Evolutionary conservation across 2,797 vertebrate species (phyloP).

Genomic region (Lutjanus argentimaculatus): DNA sequence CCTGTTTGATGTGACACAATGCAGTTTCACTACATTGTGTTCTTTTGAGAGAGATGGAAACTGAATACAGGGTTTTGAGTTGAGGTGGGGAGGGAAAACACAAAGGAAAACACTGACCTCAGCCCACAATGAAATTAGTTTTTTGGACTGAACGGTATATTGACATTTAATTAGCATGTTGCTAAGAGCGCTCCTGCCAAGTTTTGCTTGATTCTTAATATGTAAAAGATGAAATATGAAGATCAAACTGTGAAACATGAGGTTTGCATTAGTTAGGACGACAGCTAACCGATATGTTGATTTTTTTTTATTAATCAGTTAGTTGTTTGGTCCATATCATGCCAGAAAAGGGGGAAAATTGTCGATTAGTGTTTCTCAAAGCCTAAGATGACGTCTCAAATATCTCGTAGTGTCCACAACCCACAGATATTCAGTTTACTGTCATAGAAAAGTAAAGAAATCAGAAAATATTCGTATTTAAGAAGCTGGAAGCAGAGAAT

Average conservation of each 20-base stretch:
- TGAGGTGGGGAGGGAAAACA: constrained; percentile 45
- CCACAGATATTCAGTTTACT: too few species aligned
- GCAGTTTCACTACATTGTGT: constrained; percentile 67
- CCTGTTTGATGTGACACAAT: constrained; percentile 77
- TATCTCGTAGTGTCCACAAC: too few species aligned
- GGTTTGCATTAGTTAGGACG: neutral
- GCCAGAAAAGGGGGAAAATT: too few species aligned
- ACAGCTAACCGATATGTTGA: too few species aligned
- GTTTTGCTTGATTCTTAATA: neutral
- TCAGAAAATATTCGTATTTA: too few species aligned
- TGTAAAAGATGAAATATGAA: constrained; percentile 1
- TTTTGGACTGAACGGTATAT: neutral
- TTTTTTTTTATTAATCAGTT: too few species aligned
- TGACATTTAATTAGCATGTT: constrained; percentile 14
- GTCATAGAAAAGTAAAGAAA: too few species aligned
- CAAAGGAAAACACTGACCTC: constrained; percentile 53
- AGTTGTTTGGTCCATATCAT: too few species aligned
- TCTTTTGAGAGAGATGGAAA: constrained; percentile 71
- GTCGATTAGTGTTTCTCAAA: too few species aligned
- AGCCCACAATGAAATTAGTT: constrained; percentile 4
- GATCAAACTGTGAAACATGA: neutral
- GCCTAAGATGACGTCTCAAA: too few species aligned
- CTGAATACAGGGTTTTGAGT: constrained; percentile 62
- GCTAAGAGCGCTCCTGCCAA: neutral
- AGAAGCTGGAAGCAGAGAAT: too few species aligned